Conservation (phyloP, 1,140 invertebrate species). For the Ridgeia piscesae region DNA sequence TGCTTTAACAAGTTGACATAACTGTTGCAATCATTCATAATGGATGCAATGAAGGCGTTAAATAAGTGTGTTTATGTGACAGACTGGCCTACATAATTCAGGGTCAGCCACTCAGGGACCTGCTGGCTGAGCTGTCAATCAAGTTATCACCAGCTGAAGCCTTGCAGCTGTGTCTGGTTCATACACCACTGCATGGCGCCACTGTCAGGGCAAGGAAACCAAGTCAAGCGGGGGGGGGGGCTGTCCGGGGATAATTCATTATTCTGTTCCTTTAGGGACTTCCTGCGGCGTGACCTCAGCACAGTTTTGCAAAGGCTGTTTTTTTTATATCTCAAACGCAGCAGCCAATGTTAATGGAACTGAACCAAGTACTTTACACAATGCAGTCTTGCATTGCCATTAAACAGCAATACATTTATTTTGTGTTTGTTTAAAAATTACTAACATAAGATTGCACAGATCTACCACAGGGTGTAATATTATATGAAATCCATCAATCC, state of each 20-base stretch:
- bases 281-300: background rate
- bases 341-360: too few species aligned
- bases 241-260: background rate
- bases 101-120: background rate
- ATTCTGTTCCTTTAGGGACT: background rate
- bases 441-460: too few species aligned
- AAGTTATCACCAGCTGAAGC: background rate
- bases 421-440: too few species aligned
- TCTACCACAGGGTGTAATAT: too few species aligned
- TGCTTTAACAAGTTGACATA: background rate
- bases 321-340: background rate
- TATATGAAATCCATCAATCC: background rate
- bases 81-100: background rate
- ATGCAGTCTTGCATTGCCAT: background rate
- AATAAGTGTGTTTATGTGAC: background rate
- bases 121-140: background rate
- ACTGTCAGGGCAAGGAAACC: background rate
- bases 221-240: too few species aligned
- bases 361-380: background rate
- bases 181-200: background rate
- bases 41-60: background rate
- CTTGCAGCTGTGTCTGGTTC: background rate
- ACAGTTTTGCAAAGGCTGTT: background rate
- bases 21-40: background rate
- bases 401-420: too few species aligned